Percentiles rank a stretch among this genome's conserved stretches.
Evolutionary conservation across 2,797 vertebrate species (phyloP).

Genomic region (Rhabdomys pumilio): DNA sequence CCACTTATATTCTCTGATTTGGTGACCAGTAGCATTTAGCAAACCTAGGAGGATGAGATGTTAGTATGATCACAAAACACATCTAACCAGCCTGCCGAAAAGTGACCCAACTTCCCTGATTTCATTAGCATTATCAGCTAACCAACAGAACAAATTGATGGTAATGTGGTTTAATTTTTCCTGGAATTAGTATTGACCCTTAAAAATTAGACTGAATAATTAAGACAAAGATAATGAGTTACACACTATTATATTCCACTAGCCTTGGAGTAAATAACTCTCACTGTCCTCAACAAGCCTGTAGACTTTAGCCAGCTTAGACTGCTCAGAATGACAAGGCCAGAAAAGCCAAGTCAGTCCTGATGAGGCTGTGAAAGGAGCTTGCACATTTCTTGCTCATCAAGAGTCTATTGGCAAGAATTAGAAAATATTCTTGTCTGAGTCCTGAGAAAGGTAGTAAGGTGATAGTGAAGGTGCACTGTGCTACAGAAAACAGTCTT

Average conservation of each 20-base stretch:
- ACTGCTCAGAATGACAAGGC: slow-evolving; percentile 65
- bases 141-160: slow-evolving; percentile 65
- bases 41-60: slow-evolving; percentile 28
- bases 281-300: slow-evolving; percentile 12
- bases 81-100: slow-evolving; percentile 6
- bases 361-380: slow-evolving; percentile 63
- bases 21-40: background rate
- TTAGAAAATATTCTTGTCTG: slow-evolving; percentile 82
- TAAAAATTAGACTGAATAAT: slow-evolving; percentile 68
- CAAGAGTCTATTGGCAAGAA: slow-evolving; percentile 68
- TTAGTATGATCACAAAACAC: slow-evolving; percentile 43
- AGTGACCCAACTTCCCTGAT: slow-evolving; percentile 49
- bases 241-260: slow-evolving; percentile 54
- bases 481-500: slow-evolving; percentile 85
- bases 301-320: background rate
- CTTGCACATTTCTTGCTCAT: slow-evolving; percentile 58
- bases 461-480: slow-evolving; percentile 80
- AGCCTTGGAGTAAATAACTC: slow-evolving; percentile 4
- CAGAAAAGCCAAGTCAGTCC: slow-evolving; percentile 51
- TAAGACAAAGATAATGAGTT: slow-evolving; percentile 66
- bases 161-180: slow-evolving; percentile 48
- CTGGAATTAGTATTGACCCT: slow-evolving; percentile 68
- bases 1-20: background rate
- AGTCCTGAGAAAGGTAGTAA: slow-evolving; percentile 83
- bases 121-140: slow-evolving; percentile 66